phyloP scores from a whole-genome alignment of 2,888 invertebrate species.

The Cremastinae sp. region DNA sequence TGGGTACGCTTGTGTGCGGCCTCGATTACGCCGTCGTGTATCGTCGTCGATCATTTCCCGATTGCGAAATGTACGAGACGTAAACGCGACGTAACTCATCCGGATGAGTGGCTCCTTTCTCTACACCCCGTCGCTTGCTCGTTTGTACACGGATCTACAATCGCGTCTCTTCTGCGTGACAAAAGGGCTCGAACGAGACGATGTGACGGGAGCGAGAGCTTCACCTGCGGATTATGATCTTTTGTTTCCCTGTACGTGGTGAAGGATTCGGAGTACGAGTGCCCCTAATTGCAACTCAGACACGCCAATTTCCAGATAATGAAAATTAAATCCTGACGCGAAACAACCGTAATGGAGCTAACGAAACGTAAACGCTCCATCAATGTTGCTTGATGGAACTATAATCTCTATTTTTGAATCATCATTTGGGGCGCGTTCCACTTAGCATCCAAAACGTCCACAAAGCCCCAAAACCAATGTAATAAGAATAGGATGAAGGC shows the following conservation, averaged over 20 bases:
- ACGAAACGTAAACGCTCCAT: no score
- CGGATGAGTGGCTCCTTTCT: conserved; percentile 37
- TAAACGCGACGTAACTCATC: conserved; percentile 58
- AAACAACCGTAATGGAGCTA: no score
- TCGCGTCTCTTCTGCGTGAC: not conserved
- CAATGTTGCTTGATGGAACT: no score
- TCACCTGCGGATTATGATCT: conserved; percentile 1
- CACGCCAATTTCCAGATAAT: not conserved
- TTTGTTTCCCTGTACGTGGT: conserved; percentile 10
- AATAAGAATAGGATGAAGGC: no score
- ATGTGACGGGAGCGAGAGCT: not conserved
- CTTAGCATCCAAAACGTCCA: no score
- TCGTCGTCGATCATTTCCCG: conserved; percentile 58
- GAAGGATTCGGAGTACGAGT: conserved; percentile 23
- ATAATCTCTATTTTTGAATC: no score
- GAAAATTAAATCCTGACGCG: no score
- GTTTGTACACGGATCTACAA: not conserved
- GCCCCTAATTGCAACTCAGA: conserved; percentile 54
- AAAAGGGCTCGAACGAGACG: conserved; percentile 32
- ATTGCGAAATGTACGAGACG: conserved; percentile 51
- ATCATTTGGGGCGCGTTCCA: no score
- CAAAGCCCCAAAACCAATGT: no score
- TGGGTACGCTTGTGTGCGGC: conserved; percentile 34
- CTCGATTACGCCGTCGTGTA: conserved; percentile 46
- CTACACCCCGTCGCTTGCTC: conserved; percentile 32